phyloP scores from a whole-genome alignment of 2,113 vertebrate genomes.

The Amia ocellicauda region DNA sequence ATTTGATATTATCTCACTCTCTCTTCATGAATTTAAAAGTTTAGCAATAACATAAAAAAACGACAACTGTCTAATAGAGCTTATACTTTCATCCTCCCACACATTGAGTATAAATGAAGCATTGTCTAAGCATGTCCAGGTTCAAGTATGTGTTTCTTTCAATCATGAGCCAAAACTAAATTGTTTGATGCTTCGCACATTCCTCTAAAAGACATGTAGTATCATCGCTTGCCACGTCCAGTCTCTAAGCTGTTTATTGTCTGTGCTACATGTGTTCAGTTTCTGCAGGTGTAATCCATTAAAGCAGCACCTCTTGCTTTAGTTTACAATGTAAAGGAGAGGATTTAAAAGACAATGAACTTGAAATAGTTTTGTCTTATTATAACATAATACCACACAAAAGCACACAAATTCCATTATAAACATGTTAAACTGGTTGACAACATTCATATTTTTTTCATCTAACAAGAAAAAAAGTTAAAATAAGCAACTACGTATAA shows the following conservation, averaged over 20 bases:
- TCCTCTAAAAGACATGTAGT: background rate
- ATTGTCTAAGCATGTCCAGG: background rate
- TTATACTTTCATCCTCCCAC: constrained; percentile 2
- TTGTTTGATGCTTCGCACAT: background rate
- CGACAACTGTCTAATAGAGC: background rate
- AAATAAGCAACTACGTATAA: no score
- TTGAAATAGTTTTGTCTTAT: background rate
- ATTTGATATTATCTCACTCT: background rate
- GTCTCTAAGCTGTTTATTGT: background rate
- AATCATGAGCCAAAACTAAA: background rate
- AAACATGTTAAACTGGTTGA: no score
- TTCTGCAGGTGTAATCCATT: background rate
- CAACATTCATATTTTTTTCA: no score
- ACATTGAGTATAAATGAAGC: background rate
- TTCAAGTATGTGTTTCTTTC: background rate
- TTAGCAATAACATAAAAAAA: background rate
- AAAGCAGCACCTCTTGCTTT: background rate
- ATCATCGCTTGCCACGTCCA: background rate
- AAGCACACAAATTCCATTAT: no score
- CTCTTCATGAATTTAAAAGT: background rate
- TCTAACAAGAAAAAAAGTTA: no score
- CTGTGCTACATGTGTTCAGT: background rate
- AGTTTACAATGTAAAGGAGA: background rate
- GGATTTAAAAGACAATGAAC: background rate
- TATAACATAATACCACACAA: no score